Evolutionary conservation across 2,113 vertebrate genomes (phyloP), one percentile per base, ranked within the genome.

Genomic region (Prunella himalayana): DNA sequence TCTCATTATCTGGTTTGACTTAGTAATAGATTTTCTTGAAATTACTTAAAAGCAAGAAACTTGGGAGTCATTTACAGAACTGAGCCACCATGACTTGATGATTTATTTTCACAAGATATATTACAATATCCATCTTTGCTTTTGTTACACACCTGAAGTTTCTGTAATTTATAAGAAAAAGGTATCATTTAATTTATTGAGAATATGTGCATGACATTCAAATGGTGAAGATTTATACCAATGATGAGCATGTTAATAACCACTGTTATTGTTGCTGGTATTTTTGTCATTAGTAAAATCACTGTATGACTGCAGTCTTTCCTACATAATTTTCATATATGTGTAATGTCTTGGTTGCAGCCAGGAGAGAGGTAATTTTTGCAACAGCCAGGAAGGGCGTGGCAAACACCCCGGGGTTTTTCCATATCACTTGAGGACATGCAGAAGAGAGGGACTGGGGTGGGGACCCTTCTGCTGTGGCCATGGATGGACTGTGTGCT

Each of bases 401-500:
- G 9, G n/a, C 28, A 33, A 53, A 2, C 8, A 39, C 28, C 10
- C 13, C 70, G 28, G 28, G 5, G 19, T 20, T 69, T 39, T 70
- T 54, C 49, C 41, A 1, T 9, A 21, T 6, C 5, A 14, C 5
- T 28, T 61, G 47, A 45, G 28, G n/a, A 7, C 7, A 13, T 37
- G 23, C 6, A 70, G 47, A 45, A 31, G n/a, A 28, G 10, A 16
- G 16, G 20, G n/a, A 9, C 15, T 3, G 23, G 19, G 6, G 2
- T 28, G 33, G 19, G 35, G 19, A 10, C 5, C 19, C 47, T n/a
- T 39, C 3, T 53, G 19, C 64, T 54, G n/a, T 24, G 39, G 22
- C 23, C 19, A 13, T 1, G 16, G 56, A 3, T 16, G n/a, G n/a
- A 1, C 13, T 6, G 5, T 23, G 45, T 17, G 39, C 12, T 39